A percentile compares a stretch with the other conserved stretches of the same genome.
These are phyloP conservation scores for Esox lucius DNA, from an alignment of 2,797 vertebrate species.

Conservation along the genomic window DNA sequence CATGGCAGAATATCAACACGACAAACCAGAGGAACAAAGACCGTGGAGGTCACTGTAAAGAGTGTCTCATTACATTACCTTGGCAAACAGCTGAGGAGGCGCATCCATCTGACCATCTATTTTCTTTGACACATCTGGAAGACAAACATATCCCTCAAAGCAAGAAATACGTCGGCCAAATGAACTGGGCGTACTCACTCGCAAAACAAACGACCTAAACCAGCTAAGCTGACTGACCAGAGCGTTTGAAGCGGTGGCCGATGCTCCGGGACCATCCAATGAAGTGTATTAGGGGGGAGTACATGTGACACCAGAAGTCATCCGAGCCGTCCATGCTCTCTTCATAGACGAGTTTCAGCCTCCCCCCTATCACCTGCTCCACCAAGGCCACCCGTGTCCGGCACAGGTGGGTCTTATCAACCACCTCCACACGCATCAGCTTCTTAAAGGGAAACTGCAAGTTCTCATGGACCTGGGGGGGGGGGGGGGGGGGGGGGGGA, in stretches of 20 bases:
- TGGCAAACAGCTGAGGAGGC: constrained; percentile 87
- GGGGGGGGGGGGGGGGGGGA: not conserved
- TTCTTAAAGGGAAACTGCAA: constrained; percentile 97
- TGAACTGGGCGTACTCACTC: not conserved
- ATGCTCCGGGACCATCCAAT: constrained; percentile 98
- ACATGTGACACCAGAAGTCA: constrained; percentile 99
- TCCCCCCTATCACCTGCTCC: constrained; percentile 92
- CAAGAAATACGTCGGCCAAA: not conserved
- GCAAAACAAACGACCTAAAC: too few species aligned
- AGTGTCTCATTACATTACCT: constrained; percentile 74
- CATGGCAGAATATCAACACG: not conserved
- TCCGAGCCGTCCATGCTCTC: constrained; percentile 93
- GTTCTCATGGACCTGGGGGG: constrained; percentile 89
- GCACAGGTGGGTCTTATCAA: constrained; percentile 97
- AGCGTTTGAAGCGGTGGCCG: constrained; percentile 96
- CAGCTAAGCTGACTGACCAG: constrained; percentile 75
- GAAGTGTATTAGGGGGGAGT: constrained; percentile 93
- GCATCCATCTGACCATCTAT: constrained; percentile 92
- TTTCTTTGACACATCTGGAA: constrained; percentile 91
- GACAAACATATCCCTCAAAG: constrained; percentile 1
- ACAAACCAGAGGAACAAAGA: not conserved
- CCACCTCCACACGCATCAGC: constrained; percentile 97
- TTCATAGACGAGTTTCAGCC: constrained; percentile 91
- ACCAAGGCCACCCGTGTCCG: constrained; percentile 94
- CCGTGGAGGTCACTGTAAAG: not conserved